Base-by-base conservation (phyloP, 2,888 invertebrate genomes). In the Philonicus albiceps region DNA sequence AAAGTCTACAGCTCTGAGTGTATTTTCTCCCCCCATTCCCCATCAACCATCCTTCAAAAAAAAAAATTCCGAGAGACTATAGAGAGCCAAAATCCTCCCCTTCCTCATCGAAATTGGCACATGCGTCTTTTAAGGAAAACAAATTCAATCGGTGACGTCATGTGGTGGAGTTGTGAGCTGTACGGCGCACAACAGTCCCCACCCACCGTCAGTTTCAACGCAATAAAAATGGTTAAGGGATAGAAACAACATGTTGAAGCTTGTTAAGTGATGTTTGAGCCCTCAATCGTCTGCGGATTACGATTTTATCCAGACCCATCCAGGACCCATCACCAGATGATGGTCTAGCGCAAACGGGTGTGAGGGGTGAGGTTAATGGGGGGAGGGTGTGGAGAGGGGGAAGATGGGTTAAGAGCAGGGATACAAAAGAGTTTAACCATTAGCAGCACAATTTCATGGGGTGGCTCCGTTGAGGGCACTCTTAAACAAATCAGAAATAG, bases 81-180 rank as follows among this genome's bases (percentile, higher is more conserved):
- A 22, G 30, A 27, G 49, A 43, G 49, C 49, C n/a, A 72, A 16
- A 7, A n/a, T 31, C 30, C 19, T 19, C 27, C 31, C 31, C 5
- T 31, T 5, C 3, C 3, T 16, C n/a, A 7, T 34, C 16, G 34
- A 55, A n/a, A 30, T 19, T 22, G 19, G 72, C 40, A 37, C 85
- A 73, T 85, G 85, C 85, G 85, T 37, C 43, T 30, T 74, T 4
- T 43, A 49, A 74, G 13, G 85, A 85, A 85, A 85, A 85, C 81
- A 64, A n/a, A 74, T 34, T 43, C 19, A 72, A 37, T 78, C 34
- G n/a, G 55, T 81, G 86, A 86, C 86, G 81, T 86, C 86, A 86
- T 74, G n/a, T 49, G 37, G 76, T 1, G 86, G 86, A 6, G 49
- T 27, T 1, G 11, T n/a, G 1, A 27, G 13, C 64, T 22, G n/a